A percentile compares a stretch with the other conserved stretches of the same genome.
phyloP scores from a whole-genome alignment of 2,113 vertebrate genomes.

The Pangasianodon gigas region DNA sequence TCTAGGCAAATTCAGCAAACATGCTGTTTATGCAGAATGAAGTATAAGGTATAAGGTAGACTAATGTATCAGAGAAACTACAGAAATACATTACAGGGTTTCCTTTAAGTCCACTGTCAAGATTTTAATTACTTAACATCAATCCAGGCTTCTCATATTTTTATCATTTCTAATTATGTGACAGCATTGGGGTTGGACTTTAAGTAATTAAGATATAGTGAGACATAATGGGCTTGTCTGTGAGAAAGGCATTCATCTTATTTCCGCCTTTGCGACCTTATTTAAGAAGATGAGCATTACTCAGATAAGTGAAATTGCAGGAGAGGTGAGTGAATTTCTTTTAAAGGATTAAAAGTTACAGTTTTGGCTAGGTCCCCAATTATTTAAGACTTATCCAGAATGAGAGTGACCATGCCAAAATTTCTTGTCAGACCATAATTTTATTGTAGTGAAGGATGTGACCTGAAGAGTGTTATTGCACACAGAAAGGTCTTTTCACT shows the following conservation, averaged over 20 bases:
- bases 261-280: slow-evolving; percentile 19
- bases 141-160: slow-evolving; percentile 5
- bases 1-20: background rate
- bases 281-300: slow-evolving; percentile 14
- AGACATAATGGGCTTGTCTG: slow-evolving; percentile 43
- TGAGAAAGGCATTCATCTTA: slow-evolving; percentile 23
- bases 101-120: background rate
- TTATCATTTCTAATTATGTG: slow-evolving; percentile 41
- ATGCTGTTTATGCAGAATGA: background rate
- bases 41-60: background rate
- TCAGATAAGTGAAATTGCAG: background rate
- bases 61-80: background rate
- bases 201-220: slow-evolving; percentile 29
- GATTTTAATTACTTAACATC: slow-evolving; percentile 36
- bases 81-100: background rate
- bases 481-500: background rate
- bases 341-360: background rate
- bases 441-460: background rate
- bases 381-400: background rate
- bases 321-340: background rate
- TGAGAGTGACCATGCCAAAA: background rate
- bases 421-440: background rate
- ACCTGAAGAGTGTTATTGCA: background rate
- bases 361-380: background rate
- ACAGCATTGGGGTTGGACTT: slow-evolving; percentile 7